These are phyloP conservation scores for Calidris pugnax DNA, from an alignment of 2,113 vertebrate genomes.

Conservation along the genomic window DNA sequence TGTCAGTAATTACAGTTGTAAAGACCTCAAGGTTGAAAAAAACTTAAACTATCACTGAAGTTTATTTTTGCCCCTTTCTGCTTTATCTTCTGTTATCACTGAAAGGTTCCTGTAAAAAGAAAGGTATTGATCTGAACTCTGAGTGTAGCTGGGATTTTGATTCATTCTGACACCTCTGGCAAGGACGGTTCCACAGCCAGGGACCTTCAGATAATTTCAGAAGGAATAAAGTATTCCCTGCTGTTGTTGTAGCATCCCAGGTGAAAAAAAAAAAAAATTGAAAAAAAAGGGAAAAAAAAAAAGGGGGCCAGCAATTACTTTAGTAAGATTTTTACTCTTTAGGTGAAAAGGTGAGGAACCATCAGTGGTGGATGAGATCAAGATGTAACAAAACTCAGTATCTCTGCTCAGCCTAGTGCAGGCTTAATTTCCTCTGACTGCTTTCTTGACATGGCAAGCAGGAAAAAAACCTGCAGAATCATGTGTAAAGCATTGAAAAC, in stretches of 20 bases:
- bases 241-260: not conserved
- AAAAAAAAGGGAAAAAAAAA: not conserved
- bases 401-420: not conserved
- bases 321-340: not conserved
- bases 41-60: not conserved
- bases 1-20: not conserved
- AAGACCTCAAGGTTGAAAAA: not conserved
- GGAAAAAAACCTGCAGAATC: not conserved
- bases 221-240: not conserved
- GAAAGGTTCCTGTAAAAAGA: not conserved
- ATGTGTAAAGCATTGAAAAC: not conserved
- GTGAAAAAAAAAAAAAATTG: not conserved
- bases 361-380: not conserved
- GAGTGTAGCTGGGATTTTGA: not conserved
- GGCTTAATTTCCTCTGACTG: not conserved
- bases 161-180: not conserved
- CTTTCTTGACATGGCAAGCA: not conserved
- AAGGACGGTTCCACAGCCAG: not conserved
- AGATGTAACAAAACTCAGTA: not conserved
- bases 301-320: not conserved
- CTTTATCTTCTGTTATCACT: not conserved
- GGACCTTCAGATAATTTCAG: not conserved
- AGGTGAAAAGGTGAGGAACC: not conserved
- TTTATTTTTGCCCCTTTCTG: not conserved
- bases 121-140: not conserved